Base-by-base conservation (phyloP, 2,888 invertebrate genomes). In the Melanostoma scalare region DNA sequence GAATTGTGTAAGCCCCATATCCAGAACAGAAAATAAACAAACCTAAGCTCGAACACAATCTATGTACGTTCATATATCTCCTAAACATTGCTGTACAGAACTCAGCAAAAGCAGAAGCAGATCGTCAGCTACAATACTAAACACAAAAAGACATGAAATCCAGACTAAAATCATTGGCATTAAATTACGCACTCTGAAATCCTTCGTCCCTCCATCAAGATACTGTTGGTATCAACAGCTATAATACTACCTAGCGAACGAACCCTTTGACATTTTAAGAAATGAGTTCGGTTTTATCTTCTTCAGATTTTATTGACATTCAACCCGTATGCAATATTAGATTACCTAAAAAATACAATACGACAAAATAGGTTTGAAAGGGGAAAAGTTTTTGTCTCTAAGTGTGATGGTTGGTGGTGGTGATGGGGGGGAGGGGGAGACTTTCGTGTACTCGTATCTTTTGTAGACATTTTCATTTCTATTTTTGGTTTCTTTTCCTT, bases 251-350 rank as follows among this genome's bases (percentile, higher is more conserved):
- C 33, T 10, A 46, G 9, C 33, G 44, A 61, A 61, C 33, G 65
- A 78, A 60, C 78, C 73, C 60, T 79, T 74, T 78, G 68, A 73
- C 74, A 74, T 79, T 79, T 79, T 68, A 68, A 68, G 74, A 79
- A 79, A 74, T 79, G 60, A 79, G 78, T 61, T 79, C 50, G 61
- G 73, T 73, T 79, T 79, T 73, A 79, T 79, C 73, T 73, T 68
- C 68, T 73, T 68, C 48, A 73, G 78, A 79, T 79, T 73, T 79
- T 73, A 79, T 79, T 79, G 79, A 74, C 73, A 79, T 79, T 79
- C 74, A 68, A 79, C 79, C 79, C 79, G 80, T 74, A 80, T 80
- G 73, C 73, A 79, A 79, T 79, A 79, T 73, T 68, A 73, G 74
- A 79, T 79, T 73, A 79, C 79, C 53, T 20, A 53, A 52, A 67